Conservation (phyloP, 2,888 invertebrate genomes). For the Hetaerina titia region DNA sequence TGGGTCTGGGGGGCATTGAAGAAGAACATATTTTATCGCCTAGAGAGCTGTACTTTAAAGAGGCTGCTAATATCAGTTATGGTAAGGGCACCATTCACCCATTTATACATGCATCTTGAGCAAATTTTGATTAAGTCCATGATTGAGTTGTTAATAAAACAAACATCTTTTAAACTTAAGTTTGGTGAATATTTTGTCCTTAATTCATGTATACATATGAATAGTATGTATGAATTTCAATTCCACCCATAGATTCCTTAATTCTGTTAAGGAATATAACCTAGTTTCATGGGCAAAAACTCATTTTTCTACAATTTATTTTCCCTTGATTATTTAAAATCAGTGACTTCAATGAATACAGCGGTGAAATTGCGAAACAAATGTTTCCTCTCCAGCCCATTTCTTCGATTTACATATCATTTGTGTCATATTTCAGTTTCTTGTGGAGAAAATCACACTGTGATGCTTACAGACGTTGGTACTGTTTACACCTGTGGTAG, state of each 20-base stretch:
- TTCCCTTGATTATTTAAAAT: slow-evolving; percentile 23
- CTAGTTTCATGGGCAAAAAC: background rate
- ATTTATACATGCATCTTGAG: too few relatives aligned
- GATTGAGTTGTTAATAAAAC: too few relatives aligned
- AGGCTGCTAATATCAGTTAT: slow-evolving; percentile 75
- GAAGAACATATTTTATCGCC: slow-evolving; percentile 82
- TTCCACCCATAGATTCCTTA: too few relatives aligned
- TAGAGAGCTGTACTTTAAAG: slow-evolving; percentile 76
- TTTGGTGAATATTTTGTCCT: too few relatives aligned
- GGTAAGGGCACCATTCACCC: slow-evolving; percentile 74
- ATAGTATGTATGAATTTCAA: too few relatives aligned
- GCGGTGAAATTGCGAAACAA: too few relatives aligned
- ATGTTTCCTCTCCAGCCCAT: too few relatives aligned
- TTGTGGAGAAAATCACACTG: slow-evolving; percentile 90
- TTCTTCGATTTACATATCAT: background rate
- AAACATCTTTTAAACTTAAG: too few relatives aligned
- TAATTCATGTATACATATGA: too few relatives aligned
- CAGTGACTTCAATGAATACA: background rate
- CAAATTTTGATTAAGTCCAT: too few relatives aligned
- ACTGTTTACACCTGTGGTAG: slow-evolving; percentile 94
- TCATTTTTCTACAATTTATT: background rate
- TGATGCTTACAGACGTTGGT: slow-evolving; percentile 88
- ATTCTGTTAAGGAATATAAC: too few relatives aligned
- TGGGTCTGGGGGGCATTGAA: slow-evolving; percentile 88
- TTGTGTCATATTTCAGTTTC: slow-evolving; percentile 79